These are phyloP conservation scores for Pyrrhia umbra DNA, from an alignment of 2,888 invertebrate genomes.

Conservation along the genomic window DNA sequence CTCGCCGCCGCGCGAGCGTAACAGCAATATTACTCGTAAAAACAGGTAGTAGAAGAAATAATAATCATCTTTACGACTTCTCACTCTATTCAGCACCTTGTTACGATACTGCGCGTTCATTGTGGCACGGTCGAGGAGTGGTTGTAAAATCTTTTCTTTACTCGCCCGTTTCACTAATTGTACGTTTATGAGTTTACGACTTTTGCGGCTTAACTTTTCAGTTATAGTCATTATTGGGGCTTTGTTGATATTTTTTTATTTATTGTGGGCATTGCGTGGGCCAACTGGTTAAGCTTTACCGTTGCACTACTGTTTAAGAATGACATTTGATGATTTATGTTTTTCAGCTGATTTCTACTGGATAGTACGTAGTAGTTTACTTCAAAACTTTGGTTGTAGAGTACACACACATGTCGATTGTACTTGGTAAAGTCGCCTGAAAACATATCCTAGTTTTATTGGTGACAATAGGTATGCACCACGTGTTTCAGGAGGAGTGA, in stretches of 20 bases:
- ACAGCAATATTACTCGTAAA: conserved; percentile 85
- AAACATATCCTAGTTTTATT: conserved; percentile 27
- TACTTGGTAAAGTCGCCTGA: conserved; percentile 20
- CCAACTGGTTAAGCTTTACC: conserved; percentile 48
- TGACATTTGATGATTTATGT: conserved; percentile 49
- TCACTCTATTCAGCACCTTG: conserved; percentile 91
- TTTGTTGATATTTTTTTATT: conserved; percentile 78
- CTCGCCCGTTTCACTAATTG: conserved; percentile 90
- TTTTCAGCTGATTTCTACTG: conserved; percentile 33
- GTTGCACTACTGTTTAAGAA: conserved; percentile 37
- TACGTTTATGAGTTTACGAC: conserved; percentile 90
- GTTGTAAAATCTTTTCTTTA: conserved; percentile 91
- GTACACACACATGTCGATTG: background rate
- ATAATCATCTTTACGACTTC: conserved; percentile 91
- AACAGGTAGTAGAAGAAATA: conserved; percentile 91
- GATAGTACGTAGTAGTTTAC: conserved; percentile 22
- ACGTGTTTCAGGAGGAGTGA: conserved; percentile 84
- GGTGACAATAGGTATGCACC: conserved; percentile 62
- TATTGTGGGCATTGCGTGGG: conserved; percentile 59
- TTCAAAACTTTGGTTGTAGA: conserved; percentile 8
- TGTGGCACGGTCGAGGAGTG: conserved; percentile 88
- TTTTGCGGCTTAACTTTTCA: conserved; percentile 87
- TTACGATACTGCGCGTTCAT: conserved; percentile 90
- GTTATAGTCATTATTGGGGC: conserved; percentile 82
- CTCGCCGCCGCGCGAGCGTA: conserved; percentile 73